Base-by-base conservation (phyloP, 2,888 invertebrate species). In the Scaptodrosophila latifasciaeformis region DNA sequence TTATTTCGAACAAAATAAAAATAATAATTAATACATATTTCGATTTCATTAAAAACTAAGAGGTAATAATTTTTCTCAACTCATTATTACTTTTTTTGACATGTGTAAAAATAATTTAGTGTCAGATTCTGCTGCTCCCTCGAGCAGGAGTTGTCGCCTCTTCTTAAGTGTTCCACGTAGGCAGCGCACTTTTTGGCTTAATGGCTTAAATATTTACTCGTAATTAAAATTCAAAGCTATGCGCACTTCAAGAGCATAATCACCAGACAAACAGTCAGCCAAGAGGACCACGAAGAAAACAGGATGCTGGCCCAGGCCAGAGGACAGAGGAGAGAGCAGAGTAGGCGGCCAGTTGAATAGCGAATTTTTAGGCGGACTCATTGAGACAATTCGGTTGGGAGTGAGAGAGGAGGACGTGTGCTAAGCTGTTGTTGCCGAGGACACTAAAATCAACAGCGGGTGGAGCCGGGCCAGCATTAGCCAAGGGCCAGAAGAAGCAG, bases 221-320 rank as follows among this genome's bases (percentile, higher is more conserved):
- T 71, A 80, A 76, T 76, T 80, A 76, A 80, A 77, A 77, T 70
- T 69, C 75, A 77, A 74, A 63, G 67, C 60, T 67, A 62, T 75
- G 65, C 75, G 75, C 78, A 76, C 68, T 75, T 70, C 74, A 77
- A 76, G 78, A 66, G 71, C 66, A 70, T 79, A 79, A 72, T 78
- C 78, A 75, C 66, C 64, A 68, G 45, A 34, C 34, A 2, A 34
- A 34, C 9, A 10, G 34, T 10, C 13, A 13, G 13, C 7, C 34
- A 13, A 13, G 10, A 1, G 2, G 13, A 13, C 34, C 10, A 12
- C 1, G n/a, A n/a, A n/a, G n/a, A n/a, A n/a, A n/a, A n/a, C n/a
- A n/a, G n/a, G n/a, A n/a, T n/a, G n/a, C n/a, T n/a, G n/a, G n/a
- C n/a, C n/a, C n/a, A n/a, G n/a, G n/a, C n/a, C n/a, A n/a, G n/a